Evolutionary conservation across 1,140 invertebrate species (phyloP), one percentile per base, ranked within the genome.

Genomic region (Rhagoletis zephyria): DNA sequence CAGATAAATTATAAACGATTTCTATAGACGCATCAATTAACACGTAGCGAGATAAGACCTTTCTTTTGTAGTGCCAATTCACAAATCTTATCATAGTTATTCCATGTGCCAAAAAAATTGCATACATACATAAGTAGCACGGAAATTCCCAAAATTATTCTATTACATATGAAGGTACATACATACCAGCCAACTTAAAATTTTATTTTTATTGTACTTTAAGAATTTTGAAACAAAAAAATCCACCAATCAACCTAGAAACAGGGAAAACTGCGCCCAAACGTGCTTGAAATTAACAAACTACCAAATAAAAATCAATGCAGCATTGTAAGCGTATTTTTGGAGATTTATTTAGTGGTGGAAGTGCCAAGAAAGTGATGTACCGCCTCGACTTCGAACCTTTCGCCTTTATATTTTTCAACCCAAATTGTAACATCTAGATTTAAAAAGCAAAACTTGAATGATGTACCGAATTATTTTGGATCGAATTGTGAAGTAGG

Each of bases 41-140:
- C 64, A 67, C 64, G 64, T 67, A 67, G 64, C 30, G 40, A 42
- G 64, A 67, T 67, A 67, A 67, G 64, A 40, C 4, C 9, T 65
- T 30, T 40, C 5, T 56, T 56, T 2, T 56, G 10, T 56, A 56
- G 2, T 56, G 10, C 51, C 51, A 56, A 5, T 56, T 56, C 51
- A 3, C 2, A 56, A 7, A 56, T 56, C 51, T 56, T 56, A 56
- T 56, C 51, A 56, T 30, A 30, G 30, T 30, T 30, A 30, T 30
- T 0, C 30, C 30, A 30, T 30, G 30, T 30, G 30, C 30, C 30
- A 30, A 30, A 30, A 30, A 30, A 30, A 30, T 30, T 30, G 30
- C 30, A 30, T 30, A 30, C 30, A 30, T 30, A 30, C 30, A 30
- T 30, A 30, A 30, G 30, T 30, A 30, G 0, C 30, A 30, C 30